Evolutionary conservation across 2,113 vertebrate genomes (phyloP), one percentile per base, ranked within the genome.

Genomic region (Anthoscopus minutus): DNA sequence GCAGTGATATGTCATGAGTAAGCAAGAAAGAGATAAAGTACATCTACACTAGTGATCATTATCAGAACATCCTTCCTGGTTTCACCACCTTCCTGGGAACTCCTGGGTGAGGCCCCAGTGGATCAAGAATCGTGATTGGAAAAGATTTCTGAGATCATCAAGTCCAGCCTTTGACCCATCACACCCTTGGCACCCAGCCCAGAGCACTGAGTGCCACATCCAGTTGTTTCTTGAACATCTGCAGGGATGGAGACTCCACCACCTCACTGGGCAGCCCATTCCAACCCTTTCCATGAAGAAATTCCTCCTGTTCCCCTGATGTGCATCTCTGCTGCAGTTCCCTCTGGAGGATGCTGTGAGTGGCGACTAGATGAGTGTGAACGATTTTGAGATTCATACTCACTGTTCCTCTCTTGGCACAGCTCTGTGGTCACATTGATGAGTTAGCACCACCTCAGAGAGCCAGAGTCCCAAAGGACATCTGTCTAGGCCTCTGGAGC

Each of bases 341-440:
- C 16, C 35, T 42, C 71, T 70, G 71, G 15, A 57, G 22, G 57
- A 61, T 35, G 66, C 47, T 61, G 67, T 65, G 50, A 1, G 0
- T 30, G 65, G 37, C 50, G 38, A 42, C 47, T 27, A 31, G 37
- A 6, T 1, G 24, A 13, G 44, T 47, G 23, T 42, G 45, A 58
- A 30, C 0, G 15, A 8, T 38, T 71, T 38, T 64, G 69, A 66
- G 56, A 18, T 44, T 61, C 38, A 44, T 0, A 3, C 18, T 7
- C 14, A 21, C 6, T 25, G 42, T 5, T 47, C 13, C 30, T 54
- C 84, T 37, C 48, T 47, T 33, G 70, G 27, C 0, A 0, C 35
- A 79, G 61, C 24, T 64, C 66, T 60, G 37, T n/a, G 50, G 40
- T 30, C 20, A 9, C 2, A 0, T 17, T 62, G 35, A 69, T 0